Evolutionary conservation across 2,113 vertebrate genomes (phyloP).

Genomic region (Prunella fulvescens): DNA sequence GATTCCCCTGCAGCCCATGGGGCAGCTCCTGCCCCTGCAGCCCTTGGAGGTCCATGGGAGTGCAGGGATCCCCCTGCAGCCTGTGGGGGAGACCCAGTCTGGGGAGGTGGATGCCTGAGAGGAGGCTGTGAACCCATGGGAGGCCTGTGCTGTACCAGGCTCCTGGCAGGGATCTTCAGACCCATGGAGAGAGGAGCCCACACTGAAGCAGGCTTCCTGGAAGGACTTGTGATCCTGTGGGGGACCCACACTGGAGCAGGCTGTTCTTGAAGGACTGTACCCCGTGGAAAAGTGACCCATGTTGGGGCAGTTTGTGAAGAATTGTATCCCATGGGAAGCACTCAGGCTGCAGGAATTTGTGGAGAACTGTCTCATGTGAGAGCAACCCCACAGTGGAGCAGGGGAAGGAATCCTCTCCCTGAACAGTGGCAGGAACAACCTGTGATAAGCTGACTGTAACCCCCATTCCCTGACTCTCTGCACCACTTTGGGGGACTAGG

Average conservation of each 20-base stretch:
- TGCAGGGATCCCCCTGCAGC: neutral
- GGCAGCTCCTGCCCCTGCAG: neutral
- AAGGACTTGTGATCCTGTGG: neutral
- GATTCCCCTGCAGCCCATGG: accelerated
- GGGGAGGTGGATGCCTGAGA: neutral
- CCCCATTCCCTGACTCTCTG: neutral
- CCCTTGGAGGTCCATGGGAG: neutral
- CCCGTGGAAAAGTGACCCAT: neutral
- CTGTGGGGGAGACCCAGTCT: accelerated
- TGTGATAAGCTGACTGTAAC: neutral
- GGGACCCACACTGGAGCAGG: neutral
- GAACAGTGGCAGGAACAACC: neutral
- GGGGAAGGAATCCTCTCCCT: neutral
- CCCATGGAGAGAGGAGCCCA: neutral
- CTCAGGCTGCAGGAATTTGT: neutral
- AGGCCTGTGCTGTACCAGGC: neutral
- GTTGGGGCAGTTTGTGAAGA: neutral
- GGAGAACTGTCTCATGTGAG: neutral
- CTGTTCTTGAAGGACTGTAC: neutral
- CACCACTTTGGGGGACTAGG: neutral
- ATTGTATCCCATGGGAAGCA: neutral
- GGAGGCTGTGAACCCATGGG: neutral
- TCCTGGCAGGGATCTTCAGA: neutral
- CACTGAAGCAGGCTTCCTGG: neutral
- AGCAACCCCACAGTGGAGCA: neutral